A percentile compares a stretch with the other conserved stretches of the same genome.
Evolutionary conservation across 2,797 vertebrate genomes (phyloP).

Genomic region (Danio jaintianensis): DNA sequence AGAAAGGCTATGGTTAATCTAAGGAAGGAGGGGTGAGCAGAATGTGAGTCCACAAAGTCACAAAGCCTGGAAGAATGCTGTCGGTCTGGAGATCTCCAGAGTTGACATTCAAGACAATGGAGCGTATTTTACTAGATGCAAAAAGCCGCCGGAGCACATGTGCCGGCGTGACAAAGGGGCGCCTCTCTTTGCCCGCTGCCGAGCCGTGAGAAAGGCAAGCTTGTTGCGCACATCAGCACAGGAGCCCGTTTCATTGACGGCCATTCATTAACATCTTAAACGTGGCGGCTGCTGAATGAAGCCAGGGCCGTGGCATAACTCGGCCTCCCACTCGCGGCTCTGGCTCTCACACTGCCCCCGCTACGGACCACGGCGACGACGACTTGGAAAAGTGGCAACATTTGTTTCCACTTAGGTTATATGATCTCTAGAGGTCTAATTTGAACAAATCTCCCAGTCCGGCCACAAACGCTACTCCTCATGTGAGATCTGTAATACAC

Average conservation of each 20-base stretch:
- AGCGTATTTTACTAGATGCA: constrained; percentile 78
- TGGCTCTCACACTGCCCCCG: constrained; percentile 62
- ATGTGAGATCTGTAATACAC: constrained; percentile 71
- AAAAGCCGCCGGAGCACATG: constrained; percentile 75
- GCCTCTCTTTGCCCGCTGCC: constrained; percentile 76
- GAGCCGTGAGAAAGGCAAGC: constrained; percentile 87
- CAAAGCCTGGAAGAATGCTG: constrained; percentile 68
- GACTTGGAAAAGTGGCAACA: constrained; percentile 67
- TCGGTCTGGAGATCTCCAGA: constrained; percentile 70
- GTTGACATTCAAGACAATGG: constrained; percentile 81
- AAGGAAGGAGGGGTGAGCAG: constrained; percentile 38
- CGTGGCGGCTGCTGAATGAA: constrained; percentile 89
- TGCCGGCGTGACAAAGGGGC: constrained; percentile 75
- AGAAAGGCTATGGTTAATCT: constrained; percentile 24
- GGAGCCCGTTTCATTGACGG: constrained; percentile 90
- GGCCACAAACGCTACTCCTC: constrained; percentile 76
- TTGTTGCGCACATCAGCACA: constrained; percentile 85
- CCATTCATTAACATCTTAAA: constrained; percentile 93
- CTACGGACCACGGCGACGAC: constrained; percentile 37
- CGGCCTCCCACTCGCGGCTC: constrained; percentile 85
- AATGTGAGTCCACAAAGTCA: constrained; percentile 41
- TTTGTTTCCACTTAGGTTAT: constrained; percentile 84
- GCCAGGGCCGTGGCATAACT: constrained; percentile 86
- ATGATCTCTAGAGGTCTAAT: constrained; percentile 82
- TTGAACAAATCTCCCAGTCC: constrained; percentile 80